Base-by-base conservation (phyloP, 2,888 invertebrate species). In the Pachymerium ferrugineum region DNA sequence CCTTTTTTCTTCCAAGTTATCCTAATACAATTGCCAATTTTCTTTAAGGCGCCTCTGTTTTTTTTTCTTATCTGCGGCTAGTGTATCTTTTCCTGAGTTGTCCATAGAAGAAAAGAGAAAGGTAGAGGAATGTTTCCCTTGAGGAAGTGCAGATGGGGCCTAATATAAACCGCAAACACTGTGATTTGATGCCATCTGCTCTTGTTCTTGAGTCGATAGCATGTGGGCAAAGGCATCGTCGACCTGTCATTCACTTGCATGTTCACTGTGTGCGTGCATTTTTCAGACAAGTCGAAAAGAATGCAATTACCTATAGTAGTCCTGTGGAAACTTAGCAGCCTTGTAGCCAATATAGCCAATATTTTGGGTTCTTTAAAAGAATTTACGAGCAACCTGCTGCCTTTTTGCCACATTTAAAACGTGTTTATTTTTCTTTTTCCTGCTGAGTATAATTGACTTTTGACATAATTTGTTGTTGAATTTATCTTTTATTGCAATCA, bases 331-430 rank as follows among this genome's bases (percentile, higher is more conserved):
- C 25, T 25, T 62, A 22, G 10, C 62, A 62, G 25, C 28, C 62
- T 62, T 28, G 38, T 47, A 28, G 25, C 3, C 12, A 28, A 28
- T 62, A n/a, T 28, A 14, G n/a, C 12, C 62, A 62, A 25, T 62
- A 62, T 25, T 62, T 62, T 25, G 12, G 12, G 1, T 14, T 25
- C 14, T 62, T 62, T 62, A 25, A 2, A 28, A 10, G 10, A 3
- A 62, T 19, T 54, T 54, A 10, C 22, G 1, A 10, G 28, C 3
- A 12, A n/a, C 22, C 25, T 28, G 75, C 8, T 33, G 22, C 74
- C 10, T 47, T 38, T 30, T 54, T 12, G 78, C 79, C 8, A 14
- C 28, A 62, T 62, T 62, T 62, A 62, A 62, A 38, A 47, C 19
- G 25, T 62, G 62, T 62, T 62, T 62, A 62, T 62, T 62, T 62